Evolutionary conservation across 2,113 vertebrate genomes (phyloP), one percentile per base, ranked within the genome.

Genomic region (Oreotrochilus melanogaster): DNA sequence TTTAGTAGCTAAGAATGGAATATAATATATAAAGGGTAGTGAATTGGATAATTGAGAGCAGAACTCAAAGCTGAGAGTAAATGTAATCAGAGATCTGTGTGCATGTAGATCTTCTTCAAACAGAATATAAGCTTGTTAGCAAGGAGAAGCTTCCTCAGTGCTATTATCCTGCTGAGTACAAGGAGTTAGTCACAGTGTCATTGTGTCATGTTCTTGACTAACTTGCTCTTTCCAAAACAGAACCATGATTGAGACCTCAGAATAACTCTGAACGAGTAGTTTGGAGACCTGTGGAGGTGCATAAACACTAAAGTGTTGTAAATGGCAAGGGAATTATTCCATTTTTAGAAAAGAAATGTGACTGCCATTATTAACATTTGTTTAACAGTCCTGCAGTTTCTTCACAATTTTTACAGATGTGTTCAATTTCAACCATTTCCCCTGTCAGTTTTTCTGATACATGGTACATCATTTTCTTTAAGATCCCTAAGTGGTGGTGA

Each of bases 281-380:
- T 31, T 73, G 43, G 85, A 80, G 56, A 65, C n/a, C 54, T 78
- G 30, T 13, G n/a, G 51, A 95, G 42, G 22, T 84, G n/a, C 5
- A 5, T 81, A 83, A 75, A 73, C 91, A 74, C 27, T 51, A 51
- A 84, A 65, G 24, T 51, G 23, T 56, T 72, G 47, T 79, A 83
- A 86, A 74, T 73, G 30, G 33, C 24, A 91, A 54, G n/a, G 28
- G 18, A 95, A 61, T 78, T 4, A 91, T 64, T 90, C 69, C 8
- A 74, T 67, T 90, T 83, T 93, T 86, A 91, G 67, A 73, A 83
- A 56, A 88, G 42, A 75, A 78, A 79, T 92, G 64, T 94, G 79
- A 9, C 43, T 87, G 43, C 48, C 60, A 43, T 91, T 80, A 78
- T 86, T 84, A 62, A 8, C 73, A 60, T 89, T 88, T 86, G 60